Evolutionary conservation across 2,888 invertebrate species (phyloP).

Genomic region (Alviniconcha strummeri): DNA sequence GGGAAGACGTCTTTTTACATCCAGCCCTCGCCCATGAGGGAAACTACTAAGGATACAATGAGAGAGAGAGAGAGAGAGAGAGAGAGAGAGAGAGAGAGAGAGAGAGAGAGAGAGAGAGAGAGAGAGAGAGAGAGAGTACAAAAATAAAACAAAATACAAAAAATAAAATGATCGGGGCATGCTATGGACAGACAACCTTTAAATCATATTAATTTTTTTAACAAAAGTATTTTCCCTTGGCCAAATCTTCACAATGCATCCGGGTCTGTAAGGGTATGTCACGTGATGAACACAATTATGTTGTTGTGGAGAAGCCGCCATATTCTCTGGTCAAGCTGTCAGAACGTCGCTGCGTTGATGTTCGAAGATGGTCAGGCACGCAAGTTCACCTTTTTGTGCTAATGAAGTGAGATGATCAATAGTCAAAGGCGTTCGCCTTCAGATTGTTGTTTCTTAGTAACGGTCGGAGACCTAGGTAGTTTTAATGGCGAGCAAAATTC

Average conservation of each 20-base stretch:
- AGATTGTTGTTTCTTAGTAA: slow-evolving; percentile 26
- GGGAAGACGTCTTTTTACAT: neutral
- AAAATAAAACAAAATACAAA: too few species aligned
- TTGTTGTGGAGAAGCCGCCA: slow-evolving; percentile 70
- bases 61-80: slow-evolving; percentile 12
- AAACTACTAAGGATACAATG: neutral
- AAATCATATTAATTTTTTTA: neutral
- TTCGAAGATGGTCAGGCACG: slow-evolving; percentile 30
- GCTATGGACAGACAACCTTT: slow-evolving; percentile 26
- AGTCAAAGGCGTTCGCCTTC: slow-evolving; percentile 25
- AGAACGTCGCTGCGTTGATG: slow-evolving; percentile 26
- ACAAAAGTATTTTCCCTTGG: slow-evolving; percentile 15
- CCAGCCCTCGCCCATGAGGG: too few species aligned
- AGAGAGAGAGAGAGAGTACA: slow-evolving; percentile 13
- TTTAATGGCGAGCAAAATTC: slow-evolving; percentile 60
- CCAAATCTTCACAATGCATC: slow-evolving; percentile 27
- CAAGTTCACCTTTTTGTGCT: slow-evolving; percentile 17
- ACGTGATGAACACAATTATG: slow-evolving; percentile 69
- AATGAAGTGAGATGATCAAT: slow-evolving; percentile 27
- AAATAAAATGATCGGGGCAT: neutral
- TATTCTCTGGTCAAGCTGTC: slow-evolving; percentile 48
- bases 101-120: slow-evolving; percentile 19
- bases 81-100: slow-evolving; percentile 25
- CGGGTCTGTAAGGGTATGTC: slow-evolving; percentile 44
- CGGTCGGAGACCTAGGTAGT: slow-evolving; percentile 29